Conservation (phyloP, 2,113 vertebrate species). For the Lasiurus borealis region DNA sequence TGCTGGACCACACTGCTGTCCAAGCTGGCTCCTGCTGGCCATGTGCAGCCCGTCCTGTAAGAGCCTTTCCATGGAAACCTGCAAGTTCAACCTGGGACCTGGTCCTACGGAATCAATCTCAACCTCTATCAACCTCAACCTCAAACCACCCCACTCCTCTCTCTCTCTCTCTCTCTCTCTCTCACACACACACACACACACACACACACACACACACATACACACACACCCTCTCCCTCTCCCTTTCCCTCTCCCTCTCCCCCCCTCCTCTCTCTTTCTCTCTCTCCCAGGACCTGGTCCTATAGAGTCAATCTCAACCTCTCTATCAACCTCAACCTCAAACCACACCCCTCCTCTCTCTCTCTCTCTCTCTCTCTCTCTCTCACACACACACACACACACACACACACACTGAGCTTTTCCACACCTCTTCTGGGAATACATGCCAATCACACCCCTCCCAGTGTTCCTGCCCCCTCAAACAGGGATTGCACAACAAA, state of each 20-base stretch:
- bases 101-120: neutral
- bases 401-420: neutral
- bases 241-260: no score
- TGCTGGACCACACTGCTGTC: neutral
- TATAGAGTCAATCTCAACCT: no score
- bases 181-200: neutral
- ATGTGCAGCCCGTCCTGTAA: neutral
- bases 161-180: no score
- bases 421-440: neutral
- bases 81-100: neutral
- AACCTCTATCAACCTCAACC: no score
- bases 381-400: neutral
- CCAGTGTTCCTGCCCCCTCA: neutral
- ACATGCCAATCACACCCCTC: neutral
- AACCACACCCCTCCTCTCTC: no score
- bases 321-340: no score
- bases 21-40: no score
- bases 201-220: neutral
- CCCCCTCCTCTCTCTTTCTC: no score
- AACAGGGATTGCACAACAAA: slow-evolving; percentile 3
- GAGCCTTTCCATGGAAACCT: neutral
- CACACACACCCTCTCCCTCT: neutral
- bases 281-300: neutral
- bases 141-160: no score
- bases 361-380: no score